Percentiles rank a stretch among this genome's conserved stretches.
Evolutionary conservation across 1,140 invertebrate species (phyloP).

Genomic region (Hycleus cichorii): DNA sequence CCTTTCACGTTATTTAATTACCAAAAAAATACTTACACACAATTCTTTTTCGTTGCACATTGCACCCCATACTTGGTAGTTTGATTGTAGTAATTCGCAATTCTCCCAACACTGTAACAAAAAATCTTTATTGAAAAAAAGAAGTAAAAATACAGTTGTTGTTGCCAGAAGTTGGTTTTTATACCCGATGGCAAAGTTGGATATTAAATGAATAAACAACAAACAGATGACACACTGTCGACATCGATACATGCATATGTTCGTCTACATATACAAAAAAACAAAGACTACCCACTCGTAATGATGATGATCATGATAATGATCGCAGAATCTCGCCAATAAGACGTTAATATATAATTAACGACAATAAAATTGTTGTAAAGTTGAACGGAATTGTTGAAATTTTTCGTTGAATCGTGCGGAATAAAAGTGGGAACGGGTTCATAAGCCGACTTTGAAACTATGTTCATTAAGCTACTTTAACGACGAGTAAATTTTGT

Average conservation of each 20-base stretch:
- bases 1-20: background rate
- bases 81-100: conserved; percentile 66
- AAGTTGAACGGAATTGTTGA: too few species aligned
- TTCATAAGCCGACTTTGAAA: too few species aligned
- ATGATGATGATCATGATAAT: background rate
- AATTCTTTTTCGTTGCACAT: conserved; percentile 61
- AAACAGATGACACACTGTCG: conserved; percentile 19
- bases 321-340: too few species aligned
- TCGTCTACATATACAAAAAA: background rate
- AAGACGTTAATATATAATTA: too few species aligned
- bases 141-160: background rate
- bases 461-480: too few species aligned
- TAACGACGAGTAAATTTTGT: too few species aligned
- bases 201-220: conserved; percentile 26
- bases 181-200: conserved; percentile 10
- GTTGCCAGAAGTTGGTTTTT: background rate
- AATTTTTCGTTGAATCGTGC: too few species aligned
- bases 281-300: conserved; percentile 6
- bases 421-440: too few species aligned
- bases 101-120: conserved; percentile 72
- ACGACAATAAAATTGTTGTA: too few species aligned
- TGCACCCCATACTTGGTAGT: conserved; percentile 62
- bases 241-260: conserved; percentile 1
- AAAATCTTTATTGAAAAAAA: conserved; percentile 22
- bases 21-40: conserved; percentile 56